These are phyloP conservation scores for Pelobates fuscus DNA, from an alignment of 2,113 vertebrate species.

Conservation along the genomic window DNA sequence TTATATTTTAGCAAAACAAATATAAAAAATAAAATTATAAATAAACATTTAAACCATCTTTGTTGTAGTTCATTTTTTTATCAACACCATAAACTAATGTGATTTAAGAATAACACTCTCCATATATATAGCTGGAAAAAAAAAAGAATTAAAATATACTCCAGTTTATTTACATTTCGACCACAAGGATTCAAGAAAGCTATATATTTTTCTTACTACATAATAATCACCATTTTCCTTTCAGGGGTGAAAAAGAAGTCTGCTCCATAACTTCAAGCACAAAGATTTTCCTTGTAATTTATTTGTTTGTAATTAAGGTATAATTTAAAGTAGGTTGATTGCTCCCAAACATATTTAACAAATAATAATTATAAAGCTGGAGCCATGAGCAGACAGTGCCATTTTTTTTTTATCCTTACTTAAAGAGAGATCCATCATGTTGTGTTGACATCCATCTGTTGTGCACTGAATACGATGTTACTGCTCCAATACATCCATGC, in stretches of 20 bases:
- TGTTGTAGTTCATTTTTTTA: no score
- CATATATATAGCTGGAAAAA: no score
- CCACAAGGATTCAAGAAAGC: no score
- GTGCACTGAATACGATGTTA: slow-evolving; percentile 58
- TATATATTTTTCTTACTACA: no score
- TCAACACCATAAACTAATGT: no score
- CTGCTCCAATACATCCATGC: slow-evolving; percentile 46
- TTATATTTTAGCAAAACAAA: no score
- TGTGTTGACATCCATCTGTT: slow-evolving; percentile 57
- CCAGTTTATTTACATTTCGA: no score
- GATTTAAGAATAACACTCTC: no score
- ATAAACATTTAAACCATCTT: no score
- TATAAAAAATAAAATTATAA: no score
- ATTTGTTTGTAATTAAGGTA: slow-evolving; percentile 49
- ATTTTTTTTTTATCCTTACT: slow-evolving; percentile 59
- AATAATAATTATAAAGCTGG: slow-evolving; percentile 36
- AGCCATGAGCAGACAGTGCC: slow-evolving; percentile 51
- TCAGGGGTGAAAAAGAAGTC: neutral
- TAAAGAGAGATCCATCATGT: slow-evolving; percentile 61
- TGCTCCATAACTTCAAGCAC: neutral
- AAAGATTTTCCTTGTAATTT: slow-evolving; percentile 34
- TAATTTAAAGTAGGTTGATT: slow-evolving; percentile 43
- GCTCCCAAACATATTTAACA: slow-evolving; percentile 33
- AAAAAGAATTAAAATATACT: no score
- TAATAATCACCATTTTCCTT: neutral